Percentiles rank a stretch among this genome's conserved stretches.
Evolutionary conservation across 1,140 invertebrate species (phyloP).

Genomic region (Phocides pigmalion): DNA sequence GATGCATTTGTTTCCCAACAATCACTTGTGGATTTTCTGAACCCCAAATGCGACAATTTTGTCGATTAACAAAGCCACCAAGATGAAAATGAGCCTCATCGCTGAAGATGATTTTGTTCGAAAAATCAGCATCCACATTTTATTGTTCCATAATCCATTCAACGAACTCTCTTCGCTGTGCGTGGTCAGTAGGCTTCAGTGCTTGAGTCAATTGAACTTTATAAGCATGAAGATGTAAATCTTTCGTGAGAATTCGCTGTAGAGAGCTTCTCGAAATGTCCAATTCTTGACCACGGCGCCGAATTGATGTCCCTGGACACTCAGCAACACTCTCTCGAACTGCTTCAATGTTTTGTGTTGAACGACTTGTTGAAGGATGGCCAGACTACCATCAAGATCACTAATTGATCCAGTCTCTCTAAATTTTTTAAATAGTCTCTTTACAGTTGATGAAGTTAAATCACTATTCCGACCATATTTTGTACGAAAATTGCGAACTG

Average conservation of each 20-base stretch:
- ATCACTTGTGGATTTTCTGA: not conserved
- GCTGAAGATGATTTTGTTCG: slow-evolving; percentile 37
- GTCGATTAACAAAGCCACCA: slow-evolving; percentile 6
- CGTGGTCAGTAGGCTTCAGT: slow-evolving; percentile 22
- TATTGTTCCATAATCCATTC: slow-evolving; percentile 25
- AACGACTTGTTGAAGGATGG: not conserved
- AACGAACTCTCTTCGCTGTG: slow-evolving; percentile 33
- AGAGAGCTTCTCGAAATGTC: slow-evolving; percentile 23
- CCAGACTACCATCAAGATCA: not conserved
- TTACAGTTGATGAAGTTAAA: not conserved
- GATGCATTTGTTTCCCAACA: too few species aligned
- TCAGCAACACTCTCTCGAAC: slow-evolving; percentile 2
- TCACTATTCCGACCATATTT: too few species aligned
- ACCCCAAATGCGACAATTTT: slow-evolving; percentile 2
- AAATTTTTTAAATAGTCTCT: not conserved
- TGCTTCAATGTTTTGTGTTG: slow-evolving; percentile 29
- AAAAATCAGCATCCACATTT: slow-evolving; percentile 31
- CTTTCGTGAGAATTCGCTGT: too few species aligned
- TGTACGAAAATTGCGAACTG: not conserved
- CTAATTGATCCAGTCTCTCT: not conserved
- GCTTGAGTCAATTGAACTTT: slow-evolving; percentile 25
- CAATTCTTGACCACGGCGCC: slow-evolving; percentile 18
- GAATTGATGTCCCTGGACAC: slow-evolving; percentile 14
- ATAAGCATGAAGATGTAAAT: too few species aligned
- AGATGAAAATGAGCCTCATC: slow-evolving; percentile 19